Percentiles rank a stretch among this genome's conserved stretches.
Conservation (phyloP, 2,888 invertebrate species). For the Synanthedon vespiformis region DNA sequence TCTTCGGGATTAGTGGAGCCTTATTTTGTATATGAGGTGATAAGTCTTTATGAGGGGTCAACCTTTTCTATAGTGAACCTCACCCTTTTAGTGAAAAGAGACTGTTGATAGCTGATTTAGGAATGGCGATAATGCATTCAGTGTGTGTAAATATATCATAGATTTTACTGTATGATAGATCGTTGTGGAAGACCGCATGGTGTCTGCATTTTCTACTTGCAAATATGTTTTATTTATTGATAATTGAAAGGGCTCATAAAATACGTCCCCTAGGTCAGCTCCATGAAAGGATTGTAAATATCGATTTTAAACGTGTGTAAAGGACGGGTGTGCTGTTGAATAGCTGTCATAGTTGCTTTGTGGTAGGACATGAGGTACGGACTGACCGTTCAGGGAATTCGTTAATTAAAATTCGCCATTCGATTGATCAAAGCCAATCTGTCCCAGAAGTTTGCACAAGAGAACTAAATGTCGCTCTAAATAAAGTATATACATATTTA, state of each 20-base stretch:
- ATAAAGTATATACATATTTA: too few relatives aligned
- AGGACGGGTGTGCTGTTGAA: constrained; percentile 26
- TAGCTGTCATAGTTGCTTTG: constrained; percentile 50
- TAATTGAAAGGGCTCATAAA: constrained; percentile 4
- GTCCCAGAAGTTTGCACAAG: neutral
- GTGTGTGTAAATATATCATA: constrained; percentile 68
- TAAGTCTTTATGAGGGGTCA: constrained; percentile 72
- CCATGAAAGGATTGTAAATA: constrained; percentile 29
- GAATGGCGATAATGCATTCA: constrained; percentile 66
- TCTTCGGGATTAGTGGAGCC: constrained; percentile 57
- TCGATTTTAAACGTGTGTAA: constrained; percentile 12
- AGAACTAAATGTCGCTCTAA: too few relatives aligned
- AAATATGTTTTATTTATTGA: constrained; percentile 4
- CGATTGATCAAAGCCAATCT: constrained; percentile 22
- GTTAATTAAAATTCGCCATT: constrained; percentile 43
- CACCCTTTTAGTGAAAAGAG: constrained; percentile 72
- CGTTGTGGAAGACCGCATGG: constrained; percentile 27
- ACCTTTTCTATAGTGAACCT: constrained; percentile 68
- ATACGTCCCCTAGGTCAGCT: constrained; percentile 23
- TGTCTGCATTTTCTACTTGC: constrained; percentile 20
- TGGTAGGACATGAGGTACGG: constrained; percentile 19
- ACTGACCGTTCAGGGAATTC: constrained; percentile 34
- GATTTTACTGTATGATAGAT: constrained; percentile 64
- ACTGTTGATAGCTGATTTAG: constrained; percentile 70
- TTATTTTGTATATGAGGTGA: constrained; percentile 71